Evolutionary conservation across 2,113 vertebrate genomes (phyloP).

Genomic region (Callipepla squamata): DNA sequence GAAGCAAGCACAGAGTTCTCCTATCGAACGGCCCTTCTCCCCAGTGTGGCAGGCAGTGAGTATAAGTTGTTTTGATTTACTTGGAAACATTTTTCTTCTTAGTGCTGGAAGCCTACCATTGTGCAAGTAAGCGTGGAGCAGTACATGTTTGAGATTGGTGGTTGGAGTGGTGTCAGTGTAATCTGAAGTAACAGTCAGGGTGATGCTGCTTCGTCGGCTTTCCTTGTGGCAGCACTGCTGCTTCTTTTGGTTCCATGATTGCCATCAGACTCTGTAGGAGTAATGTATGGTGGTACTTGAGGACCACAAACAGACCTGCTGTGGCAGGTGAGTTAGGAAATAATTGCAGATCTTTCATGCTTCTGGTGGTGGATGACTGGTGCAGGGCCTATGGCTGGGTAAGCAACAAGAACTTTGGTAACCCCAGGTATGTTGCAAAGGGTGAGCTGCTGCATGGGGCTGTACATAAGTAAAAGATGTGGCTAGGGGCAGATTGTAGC

Average conservation of each 20-base stretch:
- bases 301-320: not conserved
- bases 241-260: not conserved
- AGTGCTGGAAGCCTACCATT: not conserved
- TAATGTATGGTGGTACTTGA: not conserved
- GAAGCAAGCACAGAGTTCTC: not conserved
- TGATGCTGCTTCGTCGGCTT: not conserved
- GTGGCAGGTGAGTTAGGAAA: not conserved
- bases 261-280: not conserved
- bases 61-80: not conserved
- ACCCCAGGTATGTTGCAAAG: not conserved
- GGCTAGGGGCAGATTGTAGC: accelerated
- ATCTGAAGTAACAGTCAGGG: not conserved
- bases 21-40: not conserved
- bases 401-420: not conserved
- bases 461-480: not conserved
- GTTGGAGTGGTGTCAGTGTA: not conserved
- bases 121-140: not conserved
- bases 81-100: not conserved
- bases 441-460: not conserved
- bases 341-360: accelerated
- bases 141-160: not conserved
- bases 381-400: not conserved
- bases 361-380: not conserved
- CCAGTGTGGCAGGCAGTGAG: not conserved
- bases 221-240: not conserved